A percentile compares a stretch with the other conserved stretches of the same genome.
Evolutionary conservation across 1,140 invertebrate genomes (phyloP).

Genomic region (Chymomyza costata): DNA sequence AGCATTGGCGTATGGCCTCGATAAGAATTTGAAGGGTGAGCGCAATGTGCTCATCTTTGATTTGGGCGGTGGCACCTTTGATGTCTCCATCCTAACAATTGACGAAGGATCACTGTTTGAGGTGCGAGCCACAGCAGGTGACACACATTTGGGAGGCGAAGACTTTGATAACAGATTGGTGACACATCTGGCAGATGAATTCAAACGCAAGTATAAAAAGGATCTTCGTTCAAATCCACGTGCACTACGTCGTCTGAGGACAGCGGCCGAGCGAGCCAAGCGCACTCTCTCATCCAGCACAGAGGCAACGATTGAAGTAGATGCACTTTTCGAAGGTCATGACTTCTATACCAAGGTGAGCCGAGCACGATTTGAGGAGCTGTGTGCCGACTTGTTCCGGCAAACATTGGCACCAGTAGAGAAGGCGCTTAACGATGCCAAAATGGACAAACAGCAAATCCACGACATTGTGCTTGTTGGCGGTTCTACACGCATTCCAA

Average conservation of each 20-base stretch:
- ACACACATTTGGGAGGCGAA: constrained; percentile 85
- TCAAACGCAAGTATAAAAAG: constrained; percentile 89
- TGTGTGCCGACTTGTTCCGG: constrained; percentile 88
- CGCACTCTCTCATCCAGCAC: constrained; percentile 81
- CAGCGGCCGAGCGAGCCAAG: constrained; percentile 84
- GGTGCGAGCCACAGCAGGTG: constrained; percentile 86
- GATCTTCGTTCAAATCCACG: constrained; percentile 85
- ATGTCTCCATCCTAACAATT: constrained; percentile 91
- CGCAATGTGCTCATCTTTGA: constrained; percentile 85
- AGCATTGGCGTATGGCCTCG: constrained; percentile 84
- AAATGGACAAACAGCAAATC: constrained; percentile 82
- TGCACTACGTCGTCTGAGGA: constrained; percentile 84
- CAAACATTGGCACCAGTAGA: constrained; percentile 83
- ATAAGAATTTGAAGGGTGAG: constrained; percentile 86
- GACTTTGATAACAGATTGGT: constrained; percentile 90
- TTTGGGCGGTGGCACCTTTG: constrained; percentile 85
- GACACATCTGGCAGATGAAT: constrained; percentile 85
- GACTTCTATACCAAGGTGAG: constrained; percentile 92
- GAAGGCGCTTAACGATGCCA: constrained; percentile 84
- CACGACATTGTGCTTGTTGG: constrained; percentile 81
- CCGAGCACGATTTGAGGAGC: constrained; percentile 89
- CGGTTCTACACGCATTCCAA: constrained; percentile 81
- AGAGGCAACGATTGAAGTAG: constrained; percentile 84
- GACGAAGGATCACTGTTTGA: constrained; percentile 88
- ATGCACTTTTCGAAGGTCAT: constrained; percentile 83